phyloP scores from a whole-genome alignment of 2,113 vertebrate species.

The Gopherus flavomarginatus region DNA sequence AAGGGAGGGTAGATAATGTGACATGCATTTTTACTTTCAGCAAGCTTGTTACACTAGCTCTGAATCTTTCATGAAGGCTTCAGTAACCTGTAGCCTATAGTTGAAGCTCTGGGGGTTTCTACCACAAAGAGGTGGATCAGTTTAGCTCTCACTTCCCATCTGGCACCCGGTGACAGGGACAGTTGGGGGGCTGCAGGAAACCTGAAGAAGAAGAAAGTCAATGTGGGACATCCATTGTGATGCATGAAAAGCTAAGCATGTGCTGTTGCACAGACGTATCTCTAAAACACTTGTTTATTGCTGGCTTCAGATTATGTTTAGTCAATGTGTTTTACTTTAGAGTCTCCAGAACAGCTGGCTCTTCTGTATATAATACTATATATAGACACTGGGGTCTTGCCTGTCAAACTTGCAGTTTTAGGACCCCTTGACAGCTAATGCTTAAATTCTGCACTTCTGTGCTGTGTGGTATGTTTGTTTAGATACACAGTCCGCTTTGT shows the following conservation, averaged over 20 bases:
- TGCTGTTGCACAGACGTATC: slow-evolving; percentile 76
- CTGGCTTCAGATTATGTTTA: slow-evolving; percentile 80
- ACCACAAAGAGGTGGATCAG: slow-evolving; percentile 96
- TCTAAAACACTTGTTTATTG: slow-evolving; percentile 84
- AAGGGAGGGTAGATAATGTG: slow-evolving; percentile 84
- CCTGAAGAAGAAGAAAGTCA: slow-evolving; percentile 84
- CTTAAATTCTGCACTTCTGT: neutral
- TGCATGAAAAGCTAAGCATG: slow-evolving; percentile 84
- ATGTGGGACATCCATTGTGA: slow-evolving; percentile 83
- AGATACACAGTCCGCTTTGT: neutral
- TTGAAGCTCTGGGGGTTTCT: slow-evolving; percentile 94
- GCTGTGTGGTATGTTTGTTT: neutral
- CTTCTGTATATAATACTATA: slow-evolving; percentile 77
- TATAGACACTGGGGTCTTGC: slow-evolving; percentile 56
- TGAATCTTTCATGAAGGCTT: slow-evolving; percentile 97
- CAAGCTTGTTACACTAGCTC: slow-evolving; percentile 89
- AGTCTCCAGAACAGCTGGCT: slow-evolving; percentile 82
- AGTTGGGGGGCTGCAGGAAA: slow-evolving; percentile 86
- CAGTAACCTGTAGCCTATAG: slow-evolving; percentile 85
- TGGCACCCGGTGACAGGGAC: slow-evolving; percentile 92
- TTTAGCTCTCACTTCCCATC: slow-evolving; percentile 99
- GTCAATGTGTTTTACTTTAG: slow-evolving; percentile 75
- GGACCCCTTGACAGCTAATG: neutral
- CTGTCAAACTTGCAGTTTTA: slow-evolving; percentile 51
- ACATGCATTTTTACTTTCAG: slow-evolving; percentile 83